Percentiles rank a stretch among this genome's conserved stretches.
Conservation (phyloP, 2,797 vertebrate species). For the Schizopygopsis pylzovi region DNA sequence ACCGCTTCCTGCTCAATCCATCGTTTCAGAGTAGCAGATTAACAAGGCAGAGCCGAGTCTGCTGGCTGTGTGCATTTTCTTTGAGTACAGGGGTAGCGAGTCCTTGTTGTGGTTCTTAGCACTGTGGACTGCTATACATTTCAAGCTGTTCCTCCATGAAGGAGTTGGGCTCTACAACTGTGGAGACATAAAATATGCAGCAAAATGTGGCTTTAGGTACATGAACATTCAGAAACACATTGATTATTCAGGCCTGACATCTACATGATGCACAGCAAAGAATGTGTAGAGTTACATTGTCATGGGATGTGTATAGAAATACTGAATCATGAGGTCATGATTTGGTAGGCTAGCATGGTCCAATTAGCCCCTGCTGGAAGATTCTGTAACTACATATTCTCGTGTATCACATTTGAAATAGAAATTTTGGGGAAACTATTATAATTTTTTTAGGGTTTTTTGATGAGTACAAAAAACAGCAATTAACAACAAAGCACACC, state of each 20-base stretch:
- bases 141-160: constrained; percentile 64
- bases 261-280: constrained; percentile 13
- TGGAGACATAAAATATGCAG: constrained; percentile 63
- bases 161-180: constrained; percentile 49
- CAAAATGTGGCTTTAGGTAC: constrained; percentile 57
- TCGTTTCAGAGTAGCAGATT: constrained; percentile 63
- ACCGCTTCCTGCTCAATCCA: constrained; percentile 33
- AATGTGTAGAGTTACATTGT: neutral
- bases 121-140: constrained; percentile 58
- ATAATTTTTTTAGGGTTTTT: neutral
- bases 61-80: constrained; percentile 68
- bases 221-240: constrained; percentile 64
- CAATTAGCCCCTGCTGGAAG: neutral
- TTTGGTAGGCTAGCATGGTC: neutral
- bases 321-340: neutral
- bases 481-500: neutral
- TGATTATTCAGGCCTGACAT: constrained; percentile 62
- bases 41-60: constrained; percentile 65
- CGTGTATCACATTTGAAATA: neutral
- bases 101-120: constrained; percentile 54
- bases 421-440: neutral
- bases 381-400: neutral
- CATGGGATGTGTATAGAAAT: neutral
- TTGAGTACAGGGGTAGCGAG: constrained; percentile 64
- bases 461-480: neutral